Percentiles rank a stretch among this genome's conserved stretches.
Evolutionary conservation across 92 coral and sea anemone species (phyloP).

Genomic region (Anthopleura xanthogrammica): DNA sequence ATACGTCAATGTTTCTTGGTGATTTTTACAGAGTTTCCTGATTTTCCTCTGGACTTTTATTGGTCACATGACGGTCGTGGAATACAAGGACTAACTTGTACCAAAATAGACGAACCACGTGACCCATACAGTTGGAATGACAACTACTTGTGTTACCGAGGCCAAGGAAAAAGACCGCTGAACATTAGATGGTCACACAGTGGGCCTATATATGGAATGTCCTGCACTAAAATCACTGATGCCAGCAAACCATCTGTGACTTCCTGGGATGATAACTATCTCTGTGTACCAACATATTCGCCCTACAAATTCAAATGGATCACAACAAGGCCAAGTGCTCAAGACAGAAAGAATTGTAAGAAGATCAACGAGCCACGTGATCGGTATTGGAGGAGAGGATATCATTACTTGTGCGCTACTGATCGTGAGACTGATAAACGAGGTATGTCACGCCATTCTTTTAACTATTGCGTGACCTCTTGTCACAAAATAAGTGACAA

Average conservation of each 20-base stretch:
- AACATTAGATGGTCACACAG: constrained; percentile 49
- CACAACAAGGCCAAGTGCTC: constrained; percentile 41
- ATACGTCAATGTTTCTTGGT: background rate
- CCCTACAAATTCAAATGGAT: constrained; percentile 72
- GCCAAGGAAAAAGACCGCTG: constrained; percentile 59
- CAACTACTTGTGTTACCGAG: constrained; percentile 69
- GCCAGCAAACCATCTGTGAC: constrained; percentile 27
- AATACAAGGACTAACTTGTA: constrained; percentile 45
- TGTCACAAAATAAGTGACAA: no score
- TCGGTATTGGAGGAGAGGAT: constrained; percentile 46
- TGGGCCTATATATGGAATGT: constrained; percentile 53
- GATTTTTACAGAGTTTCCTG: constrained; percentile 60
- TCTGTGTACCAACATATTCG: constrained; percentile 65
- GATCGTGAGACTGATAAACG: constrained; percentile 43
- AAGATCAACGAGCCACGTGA: constrained; percentile 68
- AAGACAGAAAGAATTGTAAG: constrained; percentile 49
- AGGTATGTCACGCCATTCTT: constrained; percentile 44
- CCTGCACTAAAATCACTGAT: constrained; percentile 50
- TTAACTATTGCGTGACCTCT: background rate
- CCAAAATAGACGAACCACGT: constrained; percentile 50
- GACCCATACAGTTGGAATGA: constrained; percentile 47
- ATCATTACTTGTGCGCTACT: constrained; percentile 68
- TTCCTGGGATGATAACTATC: constrained; percentile 57
- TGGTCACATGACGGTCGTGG: constrained; percentile 60
- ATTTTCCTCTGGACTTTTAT: constrained; percentile 83